Conservation (phyloP, 2,888 invertebrate species). For the Endomychus coccineus region DNA sequence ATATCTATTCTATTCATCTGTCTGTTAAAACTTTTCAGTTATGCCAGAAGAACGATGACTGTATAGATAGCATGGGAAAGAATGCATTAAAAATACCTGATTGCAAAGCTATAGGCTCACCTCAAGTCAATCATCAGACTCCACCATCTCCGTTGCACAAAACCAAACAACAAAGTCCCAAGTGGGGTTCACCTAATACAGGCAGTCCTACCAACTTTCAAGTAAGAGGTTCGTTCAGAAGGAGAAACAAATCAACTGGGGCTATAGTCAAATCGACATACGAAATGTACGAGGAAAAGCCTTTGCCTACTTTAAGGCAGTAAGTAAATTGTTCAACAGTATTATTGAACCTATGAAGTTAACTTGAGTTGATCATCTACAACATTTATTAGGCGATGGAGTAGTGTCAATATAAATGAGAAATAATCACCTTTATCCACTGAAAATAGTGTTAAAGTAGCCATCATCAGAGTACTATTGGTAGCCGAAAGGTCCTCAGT, state of each 20-base stretch:
- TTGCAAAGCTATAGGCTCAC: conserved; percentile 44
- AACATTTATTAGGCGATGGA: conserved; percentile 1
- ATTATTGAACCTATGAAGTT: no score
- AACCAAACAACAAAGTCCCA: conserved; percentile 45
- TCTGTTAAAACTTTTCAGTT: no score
- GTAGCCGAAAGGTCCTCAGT: no score
- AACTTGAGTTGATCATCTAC: neutral
- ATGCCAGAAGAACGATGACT: conserved; percentile 52
- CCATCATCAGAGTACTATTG: no score
- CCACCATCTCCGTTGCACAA: conserved; percentile 48
- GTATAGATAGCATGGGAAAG: conserved; percentile 38
- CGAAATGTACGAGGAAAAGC: conserved; percentile 80
- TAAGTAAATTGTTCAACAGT: conserved; percentile 52
- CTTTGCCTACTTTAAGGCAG: conserved; percentile 79
- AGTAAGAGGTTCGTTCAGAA: conserved; percentile 50
- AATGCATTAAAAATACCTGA: conserved; percentile 35
- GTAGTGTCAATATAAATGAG: no score
- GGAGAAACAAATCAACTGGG: conserved; percentile 59
- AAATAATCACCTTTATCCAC: no score
- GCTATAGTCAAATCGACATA: conserved; percentile 57
- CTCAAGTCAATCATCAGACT: conserved; percentile 42
- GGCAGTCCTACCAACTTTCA: conserved; percentile 49
- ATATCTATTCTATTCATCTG: no score
- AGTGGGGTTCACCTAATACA: conserved; percentile 39
- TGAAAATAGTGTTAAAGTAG: no score